Base-by-base conservation (phyloP, 2,888 invertebrate species). In the Volucella inflata region DNA sequence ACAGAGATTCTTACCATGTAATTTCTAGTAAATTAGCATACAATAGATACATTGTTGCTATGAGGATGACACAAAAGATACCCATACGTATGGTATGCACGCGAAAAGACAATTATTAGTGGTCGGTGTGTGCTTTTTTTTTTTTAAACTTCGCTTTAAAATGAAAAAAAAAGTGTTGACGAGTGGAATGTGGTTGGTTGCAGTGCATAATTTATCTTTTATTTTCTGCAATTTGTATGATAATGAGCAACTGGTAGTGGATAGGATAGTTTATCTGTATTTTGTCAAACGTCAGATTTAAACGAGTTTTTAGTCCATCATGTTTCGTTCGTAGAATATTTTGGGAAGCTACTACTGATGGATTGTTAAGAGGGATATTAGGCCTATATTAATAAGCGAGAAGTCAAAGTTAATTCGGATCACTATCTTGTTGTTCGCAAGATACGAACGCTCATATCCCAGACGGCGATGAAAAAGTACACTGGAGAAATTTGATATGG, bases 41-140 rank as follows among this genome's bases (percentile, higher is more conserved):
- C 48, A 57, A 70, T 17, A 38, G 30, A 30, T 30, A 30, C 6
- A 21, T 30, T 11, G 44, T 55, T 12, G 36, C 46, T 68, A 44
- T 46, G 57, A 48, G 38, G 46, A 46, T 57, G 70, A n/a, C 55
- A 48, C 38, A 30, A 38, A 70, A 57, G 44, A 70, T 57, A 46
- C 30, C 1, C 30, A 6, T 30, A 30, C 30, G 30, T 30, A 30
- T 30, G 30, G 30, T 30, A 30, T 30, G 30, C 57, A 48, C 12
- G 55, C 44, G 16, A 12, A 55, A 12, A 36, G 16, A 44, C 11
- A 16, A 53, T 55, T 53, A 42, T 44, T 40, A 46, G 44, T 2
- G 14, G 9, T n/a, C 21, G 9, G 17, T 2, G 11, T 8, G 17
- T 36, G 50, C 16, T n/a, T 14, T 14, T 48, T 14, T 48, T 2